phyloP scores from a whole-genome alignment of 2,113 vertebrate genomes.

The Tachysurus vachellii region DNA sequence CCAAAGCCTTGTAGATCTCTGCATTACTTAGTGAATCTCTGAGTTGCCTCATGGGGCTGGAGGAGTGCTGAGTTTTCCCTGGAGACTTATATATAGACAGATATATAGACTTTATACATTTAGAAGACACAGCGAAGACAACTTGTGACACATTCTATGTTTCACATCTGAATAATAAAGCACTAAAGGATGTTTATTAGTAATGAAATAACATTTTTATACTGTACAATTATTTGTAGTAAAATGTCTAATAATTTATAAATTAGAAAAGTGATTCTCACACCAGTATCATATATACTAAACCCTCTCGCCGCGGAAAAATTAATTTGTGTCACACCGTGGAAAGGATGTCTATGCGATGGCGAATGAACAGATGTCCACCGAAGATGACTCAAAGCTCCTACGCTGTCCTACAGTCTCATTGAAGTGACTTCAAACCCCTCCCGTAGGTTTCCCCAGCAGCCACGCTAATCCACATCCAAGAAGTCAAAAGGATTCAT shows the following conservation, averaged over 20 bases:
- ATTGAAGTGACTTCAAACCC: slow-evolving; percentile 79
- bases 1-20: slow-evolving; percentile 9
- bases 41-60: background rate
- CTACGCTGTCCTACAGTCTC: slow-evolving; percentile 58
- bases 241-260: background rate
- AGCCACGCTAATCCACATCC: slow-evolving; percentile 66
- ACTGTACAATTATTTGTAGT: background rate
- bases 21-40: background rate
- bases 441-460: slow-evolving; percentile 70
- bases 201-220: background rate
- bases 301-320: slow-evolving; percentile 21
- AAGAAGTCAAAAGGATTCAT: slow-evolving; percentile 53
- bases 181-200: background rate
- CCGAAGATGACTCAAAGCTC: slow-evolving; percentile 67
- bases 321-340: slow-evolving; percentile 23
- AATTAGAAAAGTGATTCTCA: background rate
- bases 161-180: background rate
- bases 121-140: background rate
- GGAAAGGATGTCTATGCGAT: slow-evolving; percentile 54
- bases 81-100: background rate
- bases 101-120: background rate
- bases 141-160: background rate
- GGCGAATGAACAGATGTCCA: slow-evolving; percentile 74
- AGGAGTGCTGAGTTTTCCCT: background rate
- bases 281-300: background rate